Percentiles rank a stretch among this genome's conserved stretches.
Conservation (phyloP, 2,888 invertebrate species). For the Linyphia triangularis region DNA sequence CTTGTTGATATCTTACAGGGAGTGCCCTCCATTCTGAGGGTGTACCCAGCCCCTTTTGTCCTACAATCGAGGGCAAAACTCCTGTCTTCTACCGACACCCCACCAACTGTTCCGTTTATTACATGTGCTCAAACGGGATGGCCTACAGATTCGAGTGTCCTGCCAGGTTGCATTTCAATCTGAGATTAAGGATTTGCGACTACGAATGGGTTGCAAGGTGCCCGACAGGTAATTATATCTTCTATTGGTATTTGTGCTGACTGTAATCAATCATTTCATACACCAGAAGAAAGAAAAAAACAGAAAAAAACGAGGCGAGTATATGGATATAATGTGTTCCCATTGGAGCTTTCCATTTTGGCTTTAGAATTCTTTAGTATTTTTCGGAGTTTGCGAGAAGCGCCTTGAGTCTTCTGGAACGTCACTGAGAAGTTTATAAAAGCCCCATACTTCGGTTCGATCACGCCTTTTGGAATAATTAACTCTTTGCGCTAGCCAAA, state of each 20-base stretch:
- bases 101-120: constrained; percentile 64
- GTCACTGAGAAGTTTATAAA: too few species aligned
- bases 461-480: too few species aligned
- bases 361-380: too few species aligned
- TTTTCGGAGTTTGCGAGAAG: too few species aligned
- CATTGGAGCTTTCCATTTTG: too few species aligned
- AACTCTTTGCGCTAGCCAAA: too few species aligned
- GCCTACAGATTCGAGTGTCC: constrained; percentile 63
- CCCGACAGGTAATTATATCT: constrained; percentile 13
- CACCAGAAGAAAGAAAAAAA: too few species aligned
- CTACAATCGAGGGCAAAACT: constrained; percentile 40
- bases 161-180: constrained; percentile 59
- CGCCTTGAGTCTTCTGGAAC: too few species aligned
- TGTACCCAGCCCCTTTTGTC: constrained; percentile 51
- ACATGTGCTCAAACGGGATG: constrained; percentile 56
- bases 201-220: constrained; percentile 50
- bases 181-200: constrained; percentile 43
- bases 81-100: constrained; percentile 57
- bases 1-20: constrained; percentile 9
- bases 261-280: neutral
- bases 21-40: neutral
- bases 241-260: neutral
- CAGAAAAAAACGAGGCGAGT: too few species aligned
- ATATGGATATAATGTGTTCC: too few species aligned
- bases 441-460: too few species aligned